Base-by-base conservation (phyloP, 2,888 invertebrate species). In the Scaptomyza polygonia region DNA sequence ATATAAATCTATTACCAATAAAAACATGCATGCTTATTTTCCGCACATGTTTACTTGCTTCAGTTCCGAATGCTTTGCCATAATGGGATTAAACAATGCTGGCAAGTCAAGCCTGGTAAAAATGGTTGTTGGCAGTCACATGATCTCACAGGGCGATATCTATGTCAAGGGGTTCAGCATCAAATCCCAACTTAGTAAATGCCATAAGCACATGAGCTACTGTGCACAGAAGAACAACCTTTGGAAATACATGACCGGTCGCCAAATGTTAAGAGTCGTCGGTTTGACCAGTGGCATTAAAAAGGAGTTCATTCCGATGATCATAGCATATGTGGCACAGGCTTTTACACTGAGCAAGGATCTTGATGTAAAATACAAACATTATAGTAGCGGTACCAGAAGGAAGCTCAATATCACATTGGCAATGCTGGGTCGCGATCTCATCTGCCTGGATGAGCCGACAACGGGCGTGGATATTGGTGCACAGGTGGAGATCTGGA, bases 101-200 rank as follows among this genome's bases (percentile, higher is more conserved):
- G 97, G 97, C 0, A 97, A 97, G 91, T 96, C 96, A 0, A 94
- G 95, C 2, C 96, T 97, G 0, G 97, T 98, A 90, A 95, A 95
- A 91, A 96, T 97, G 95, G 92, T 97, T 71, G 96, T 96, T 59
- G 97, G 97, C 0, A 96, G 96, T 85, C 94, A 94, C 76, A 89
- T 90, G 4, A 93, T 95, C 9, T 93, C 95, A 0, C 92, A 92
- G 36, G 96, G 96, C 0, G 93, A 95, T 62, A 95, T 95, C 2
- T 95, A 92, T 91, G 93, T 96, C 12, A 92, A 93, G 67, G 93
- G 94, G 1, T 77, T 91, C 48, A 93, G 92, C 1, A 91, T 93
- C 1, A 92, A 93, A 73, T 92, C 64, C 0, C 79, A 93, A 21
- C 92, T 93, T 76, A 93, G 92, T 44, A 82, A 91, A 51, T 93